A percentile compares a stretch with the other conserved stretches of the same genome.
These are phyloP conservation scores for Zosterops pallidus DNA, from an alignment of 2,113 vertebrate species.

Conservation along the genomic window DNA sequence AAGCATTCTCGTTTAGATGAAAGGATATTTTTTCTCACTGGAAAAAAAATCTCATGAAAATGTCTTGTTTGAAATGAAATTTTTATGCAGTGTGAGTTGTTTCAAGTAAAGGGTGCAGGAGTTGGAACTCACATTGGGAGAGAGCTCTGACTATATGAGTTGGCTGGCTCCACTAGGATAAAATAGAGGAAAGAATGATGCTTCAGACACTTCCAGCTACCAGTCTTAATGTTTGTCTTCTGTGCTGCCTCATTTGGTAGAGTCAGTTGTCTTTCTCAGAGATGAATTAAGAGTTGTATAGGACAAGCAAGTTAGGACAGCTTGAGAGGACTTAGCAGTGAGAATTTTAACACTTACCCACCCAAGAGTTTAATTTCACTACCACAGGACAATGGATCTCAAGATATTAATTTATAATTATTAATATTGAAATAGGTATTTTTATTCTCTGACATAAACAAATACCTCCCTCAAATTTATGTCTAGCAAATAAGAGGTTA, in stretches of 20 bases:
- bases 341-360: not conserved
- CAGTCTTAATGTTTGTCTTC: not conserved
- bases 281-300: not conserved
- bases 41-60: not conserved
- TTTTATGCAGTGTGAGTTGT: not conserved
- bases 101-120: not conserved
- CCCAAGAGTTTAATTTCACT: not conserved
- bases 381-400: not conserved
- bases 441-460: not conserved
- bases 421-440: not conserved
- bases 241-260: not conserved
- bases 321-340: not conserved
- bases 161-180: not conserved
- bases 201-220: not conserved
- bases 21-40: not conserved
- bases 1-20: not conserved
- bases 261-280: not conserved
- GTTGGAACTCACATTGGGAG: not conserved
- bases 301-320: not conserved
- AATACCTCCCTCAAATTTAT: not conserved
- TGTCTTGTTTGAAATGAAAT: not conserved
- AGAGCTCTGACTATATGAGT: accelerated
- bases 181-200: not conserved
- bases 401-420: not conserved
- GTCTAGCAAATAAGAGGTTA: not conserved